phyloP scores from a whole-genome alignment of 2,113 vertebrate species.

The Rhinopomastus cyanomelas region DNA sequence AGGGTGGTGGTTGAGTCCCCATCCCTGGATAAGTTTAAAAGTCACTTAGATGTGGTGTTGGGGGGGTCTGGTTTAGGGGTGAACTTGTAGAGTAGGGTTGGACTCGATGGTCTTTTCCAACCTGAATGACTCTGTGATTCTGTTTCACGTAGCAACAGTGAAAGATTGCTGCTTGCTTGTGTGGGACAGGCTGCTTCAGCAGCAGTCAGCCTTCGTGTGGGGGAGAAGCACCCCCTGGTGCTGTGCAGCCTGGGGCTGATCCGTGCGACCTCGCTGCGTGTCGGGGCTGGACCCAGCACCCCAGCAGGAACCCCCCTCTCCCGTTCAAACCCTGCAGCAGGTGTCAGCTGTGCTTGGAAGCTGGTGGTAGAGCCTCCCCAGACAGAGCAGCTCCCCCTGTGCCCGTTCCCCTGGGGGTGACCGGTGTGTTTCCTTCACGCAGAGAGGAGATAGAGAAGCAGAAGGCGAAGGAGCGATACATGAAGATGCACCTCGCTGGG shows the following conservation, averaged over 20 bases:
- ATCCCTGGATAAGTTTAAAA: too few species aligned
- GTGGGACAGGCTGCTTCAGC: not conserved
- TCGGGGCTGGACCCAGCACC: not conserved
- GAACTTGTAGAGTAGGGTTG: too few species aligned
- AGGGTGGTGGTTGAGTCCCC: too few species aligned
- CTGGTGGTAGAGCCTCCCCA: not conserved
- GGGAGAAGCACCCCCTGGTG: not conserved
- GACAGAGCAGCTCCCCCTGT: not conserved
- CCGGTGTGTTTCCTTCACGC: constrained; percentile 18
- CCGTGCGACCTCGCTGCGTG: not conserved
- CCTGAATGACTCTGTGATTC: too few species aligned
- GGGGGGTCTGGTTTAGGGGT: too few species aligned
- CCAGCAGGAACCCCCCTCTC: not conserved
- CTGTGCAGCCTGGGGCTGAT: not conserved
- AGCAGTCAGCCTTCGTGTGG: not conserved
- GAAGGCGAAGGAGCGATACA: constrained; percentile 96
- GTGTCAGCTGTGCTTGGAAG: not conserved
- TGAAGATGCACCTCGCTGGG: constrained; percentile 98
- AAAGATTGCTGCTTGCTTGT: not conserved
- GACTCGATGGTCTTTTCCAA: too few species aligned
- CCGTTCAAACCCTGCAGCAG: not conserved
- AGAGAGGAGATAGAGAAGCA: constrained; percentile 98
- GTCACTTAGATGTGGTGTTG: too few species aligned
- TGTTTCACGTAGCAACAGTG: too few species aligned
- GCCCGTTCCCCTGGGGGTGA: not conserved